Evolutionary conservation across 2,888 invertebrate genomes (phyloP), one percentile per base, ranked within the genome.

Genomic region (Tetanocera ferruginea): DNA sequence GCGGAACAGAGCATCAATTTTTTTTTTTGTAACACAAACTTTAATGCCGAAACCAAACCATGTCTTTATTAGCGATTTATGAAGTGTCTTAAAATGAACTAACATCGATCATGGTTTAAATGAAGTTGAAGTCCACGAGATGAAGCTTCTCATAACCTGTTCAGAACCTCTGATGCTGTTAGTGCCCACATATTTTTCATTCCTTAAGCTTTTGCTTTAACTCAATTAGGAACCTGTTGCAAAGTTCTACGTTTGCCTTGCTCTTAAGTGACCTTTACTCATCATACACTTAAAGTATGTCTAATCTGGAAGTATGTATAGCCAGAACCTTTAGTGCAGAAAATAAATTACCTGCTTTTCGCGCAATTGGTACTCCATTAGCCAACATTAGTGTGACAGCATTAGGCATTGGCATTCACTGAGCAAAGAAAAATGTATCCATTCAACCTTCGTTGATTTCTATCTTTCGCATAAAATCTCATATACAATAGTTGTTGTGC

Each of bases 81-180:
- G 67, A 67, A 67, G 43, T 43, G 34, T 67, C 43, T 19, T 67
- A 28, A 67, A 67, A 67, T 67, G 19, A 34, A 43, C 67, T 19
- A 34, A 67, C 67, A 67, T 67, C 67, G 67, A 67, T 67, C 67
- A 67, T 23, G 25, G 34, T 60, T 19, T 43, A 67, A 67, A 67
- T 49, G n/a, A 67, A 67, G 67, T 19, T 49, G 8, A 23, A 28
- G 60, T 28, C 28, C 60, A 60, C n/a, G n/a, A 60, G 11, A 2
- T 37, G 57, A 3, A 25, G 19, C 19, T 57, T 57, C 3, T 17
- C 14, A 28, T 28, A 60, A 28, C 60, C 25, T 60, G 60, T 9
- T 60, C 5, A 9, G 11, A 25, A 60, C 14, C 60, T 28, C 25
- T 28, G 28, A 28, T 60, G 23, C 6, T 55, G 1, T 19, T 55